Evolutionary conservation across 2,888 invertebrate species (phyloP), one percentile per base, ranked within the genome.

Genomic region (Orthonychiurus folsomi): DNA sequence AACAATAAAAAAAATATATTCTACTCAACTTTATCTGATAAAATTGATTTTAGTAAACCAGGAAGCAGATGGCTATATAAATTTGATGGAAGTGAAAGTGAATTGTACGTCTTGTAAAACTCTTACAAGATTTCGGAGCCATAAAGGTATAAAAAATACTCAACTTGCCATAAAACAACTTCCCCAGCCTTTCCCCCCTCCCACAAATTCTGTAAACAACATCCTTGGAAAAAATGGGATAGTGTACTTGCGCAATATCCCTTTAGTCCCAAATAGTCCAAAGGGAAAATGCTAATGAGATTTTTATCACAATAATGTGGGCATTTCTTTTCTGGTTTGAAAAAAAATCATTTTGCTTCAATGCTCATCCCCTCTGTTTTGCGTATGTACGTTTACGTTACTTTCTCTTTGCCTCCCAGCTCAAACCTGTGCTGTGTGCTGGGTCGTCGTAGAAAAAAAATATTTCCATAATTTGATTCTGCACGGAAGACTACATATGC

Each of bases 391-490:
- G 37, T 37, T 37, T 37, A 5, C 37, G 37, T 37, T 15, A 15
- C 37, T 37, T 37, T 37, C 37, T 37, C 5, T 37, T 37, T 37
- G 5, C 15, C 15, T 37, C 37, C 37, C 15, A 15, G 9, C 37
- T 37, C 37, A 37, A 37, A 37, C 37, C 37, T 37, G 37, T 9
- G 37, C 37, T 9, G 15, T 9, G 37, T 37, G 37, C 37, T 37
- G 37, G 15, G 15, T 37, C n/a, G n/a, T n/a, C 48, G 48, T 12
- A 48, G 48, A 23, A n/a, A 52, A 21, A 52, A n/a, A n/a, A 52
- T 20, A 23, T 52, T 52, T 52, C 52, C 52, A 52, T 52, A 52
- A 52, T 52, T 52, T 52, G 52, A 52, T 52, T 52, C 52, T 23
- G 21, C 24, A 52, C 52, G 24, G 24, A 52, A 20, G 52, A 52